Conservation (phyloP, 2,113 vertebrate genomes). For the Argyrosomus japonicus region DNA sequence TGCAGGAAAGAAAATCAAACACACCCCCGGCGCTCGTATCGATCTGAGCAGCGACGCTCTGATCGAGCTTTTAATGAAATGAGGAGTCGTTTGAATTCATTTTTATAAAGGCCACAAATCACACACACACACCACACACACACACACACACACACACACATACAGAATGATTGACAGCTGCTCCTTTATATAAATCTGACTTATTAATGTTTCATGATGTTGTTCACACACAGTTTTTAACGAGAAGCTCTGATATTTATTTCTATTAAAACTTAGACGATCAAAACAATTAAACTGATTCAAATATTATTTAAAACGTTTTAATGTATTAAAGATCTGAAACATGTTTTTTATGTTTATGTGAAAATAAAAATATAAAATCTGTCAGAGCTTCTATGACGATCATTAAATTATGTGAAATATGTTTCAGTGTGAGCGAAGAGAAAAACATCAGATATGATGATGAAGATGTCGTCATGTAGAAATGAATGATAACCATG, state of each 20-base stretch:
- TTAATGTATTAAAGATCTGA: no score
- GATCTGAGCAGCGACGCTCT: conserved; percentile 34
- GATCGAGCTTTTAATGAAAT: conserved; percentile 77
- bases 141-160: no score
- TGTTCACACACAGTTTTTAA: neutral
- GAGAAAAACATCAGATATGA: no score
- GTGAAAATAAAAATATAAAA: neutral
- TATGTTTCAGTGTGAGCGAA: no score
- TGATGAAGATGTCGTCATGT: no score
- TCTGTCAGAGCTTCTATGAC: no score
- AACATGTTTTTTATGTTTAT: no score
- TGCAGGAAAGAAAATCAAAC: conserved; percentile 22
- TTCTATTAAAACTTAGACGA: no score
- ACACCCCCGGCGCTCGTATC: conserved; percentile 7
- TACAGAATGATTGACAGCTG: neutral
- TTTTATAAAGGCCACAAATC: conserved; percentile 71
- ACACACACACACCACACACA: conserved; percentile 33
- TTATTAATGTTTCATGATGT: neutral
- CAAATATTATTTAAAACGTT: no score
- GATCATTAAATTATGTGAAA: neutral
- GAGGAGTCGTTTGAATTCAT: conserved; percentile 70
- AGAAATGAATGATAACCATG: no score
- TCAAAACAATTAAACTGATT: no score
- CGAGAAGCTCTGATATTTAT: no score
- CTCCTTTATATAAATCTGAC: neutral